phyloP scores from a whole-genome alignment of 64 coral and sea anemone genomes.

The Pocillopora verrucosa region DNA sequence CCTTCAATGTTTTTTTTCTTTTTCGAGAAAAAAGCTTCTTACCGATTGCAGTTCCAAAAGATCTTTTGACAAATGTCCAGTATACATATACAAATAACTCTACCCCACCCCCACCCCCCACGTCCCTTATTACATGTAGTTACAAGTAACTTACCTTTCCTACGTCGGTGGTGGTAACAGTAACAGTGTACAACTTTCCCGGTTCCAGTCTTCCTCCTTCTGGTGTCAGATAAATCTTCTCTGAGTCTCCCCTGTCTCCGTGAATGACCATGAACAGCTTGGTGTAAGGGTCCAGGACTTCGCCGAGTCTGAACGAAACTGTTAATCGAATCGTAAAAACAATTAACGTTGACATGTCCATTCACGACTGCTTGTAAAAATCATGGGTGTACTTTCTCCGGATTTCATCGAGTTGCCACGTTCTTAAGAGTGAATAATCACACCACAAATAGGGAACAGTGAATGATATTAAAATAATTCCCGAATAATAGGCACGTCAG shows the following conservation, averaged over 20 bases:
- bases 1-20: no score
- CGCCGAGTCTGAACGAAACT: slow-evolving; percentile 82
- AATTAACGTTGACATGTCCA: not conserved
- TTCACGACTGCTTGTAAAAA: not conserved
- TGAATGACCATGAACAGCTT: slow-evolving; percentile 72
- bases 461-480: no score
- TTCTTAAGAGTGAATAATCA: no score
- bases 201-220: slow-evolving; percentile 66
- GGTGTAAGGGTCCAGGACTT: slow-evolving; percentile 69
- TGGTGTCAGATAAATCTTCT: slow-evolving; percentile 71
- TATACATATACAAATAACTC: not conserved
- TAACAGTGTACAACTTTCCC: slow-evolving; percentile 73
- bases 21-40: no score
- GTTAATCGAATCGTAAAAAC: not conserved
- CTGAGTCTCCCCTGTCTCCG: slow-evolving; percentile 71
- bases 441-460: no score
- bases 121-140: not conserved
- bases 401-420: no score
- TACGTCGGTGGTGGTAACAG: slow-evolving; percentile 58
- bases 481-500: no score
- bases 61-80: no score
- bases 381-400: no score
- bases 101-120: not conserved
- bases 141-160: slow-evolving; percentile 57
- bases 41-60: no score